Evolutionary conservation across 2,888 invertebrate genomes (phyloP), one percentile per base, ranked within the genome.

Genomic region (Megamerina dolium): DNA sequence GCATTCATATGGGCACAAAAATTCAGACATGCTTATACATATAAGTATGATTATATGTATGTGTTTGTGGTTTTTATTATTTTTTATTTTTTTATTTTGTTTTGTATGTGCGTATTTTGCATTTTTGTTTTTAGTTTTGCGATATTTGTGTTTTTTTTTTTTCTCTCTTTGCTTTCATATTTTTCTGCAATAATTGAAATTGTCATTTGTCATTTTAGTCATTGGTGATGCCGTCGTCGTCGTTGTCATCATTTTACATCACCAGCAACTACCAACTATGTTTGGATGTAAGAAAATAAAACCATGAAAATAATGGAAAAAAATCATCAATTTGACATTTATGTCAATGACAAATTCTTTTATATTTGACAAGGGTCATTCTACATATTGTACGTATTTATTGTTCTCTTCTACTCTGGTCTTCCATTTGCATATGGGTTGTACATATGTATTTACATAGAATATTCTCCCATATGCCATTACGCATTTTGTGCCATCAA

Each of bases 281-380:
- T n/a, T n/a, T n/a, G n/a, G n/a, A n/a, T n/a, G n/a, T n/a, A n/a
- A n/a, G n/a, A n/a, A n/a, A n/a, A n/a, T n/a, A n/a, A n/a, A n/a
- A n/a, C n/a, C n/a, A n/a, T n/a, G n/a, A n/a, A n/a, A n/a, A n/a
- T n/a, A n/a, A n/a, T 58, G 56, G 55, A 59, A 59, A 52, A 53
- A 55, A 60, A 57, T 56, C 58, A 57, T 52, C 53, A 56, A 41
- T 57, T 58, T 57, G 61, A 61, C 59, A 59, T 57, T 56, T 51
- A 57, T 57, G 61, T 55, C 56, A 58, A 51, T 55, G 52, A 50
- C 49, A 51, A 50, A 53, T 57, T 55, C 44, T 41, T 48, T 48
- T 44, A 33, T 45, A 32, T 56, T 55, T 60, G 61, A 61, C 56
- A 60, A 53, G 61, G 61, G 60, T 61, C 48, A 44, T 12, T n/a